These are phyloP conservation scores for Lethrus apterus DNA, from an alignment of 1,140 invertebrate species.

Conservation along the genomic window DNA sequence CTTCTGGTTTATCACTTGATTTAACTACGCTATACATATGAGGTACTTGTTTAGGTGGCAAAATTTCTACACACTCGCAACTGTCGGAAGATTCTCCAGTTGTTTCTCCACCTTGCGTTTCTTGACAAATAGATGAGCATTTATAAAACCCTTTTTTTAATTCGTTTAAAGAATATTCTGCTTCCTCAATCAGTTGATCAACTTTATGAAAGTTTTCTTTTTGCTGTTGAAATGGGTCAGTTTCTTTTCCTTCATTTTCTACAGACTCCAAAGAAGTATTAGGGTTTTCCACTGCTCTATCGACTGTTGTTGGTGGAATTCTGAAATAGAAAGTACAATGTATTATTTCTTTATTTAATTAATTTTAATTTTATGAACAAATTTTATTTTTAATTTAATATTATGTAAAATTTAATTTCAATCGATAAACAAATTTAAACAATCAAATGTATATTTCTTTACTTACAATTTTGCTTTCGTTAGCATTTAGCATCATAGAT, in stretches of 20 bases:
- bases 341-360: background rate
- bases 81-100: too few relatives aligned
- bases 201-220: constrained; percentile 5
- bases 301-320: background rate
- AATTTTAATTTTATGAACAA: background rate
- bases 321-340: constrained; percentile 6
- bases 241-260: background rate
- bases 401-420: too few relatives aligned
- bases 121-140: too few relatives aligned
- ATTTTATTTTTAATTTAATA: background rate
- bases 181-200: constrained; percentile 8
- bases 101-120: too few relatives aligned
- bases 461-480: constrained; percentile 4
- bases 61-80: too few relatives aligned
- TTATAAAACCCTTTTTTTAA: constrained; percentile 1
- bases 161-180: constrained; percentile 5
- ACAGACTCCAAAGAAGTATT: background rate
- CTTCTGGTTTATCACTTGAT: too few relatives aligned
- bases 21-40: too few relatives aligned
- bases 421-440: too few relatives aligned
- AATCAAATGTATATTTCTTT: too few relatives aligned
- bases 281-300: background rate
- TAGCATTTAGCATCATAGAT: background rate
- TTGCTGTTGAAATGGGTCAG: constrained; percentile 4
- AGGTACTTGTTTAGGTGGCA: too few relatives aligned